These are phyloP conservation scores for Mormyrops boulengeri DNA, from an alignment of 2,797 vertebrate genomes.

Conservation along the genomic window DNA sequence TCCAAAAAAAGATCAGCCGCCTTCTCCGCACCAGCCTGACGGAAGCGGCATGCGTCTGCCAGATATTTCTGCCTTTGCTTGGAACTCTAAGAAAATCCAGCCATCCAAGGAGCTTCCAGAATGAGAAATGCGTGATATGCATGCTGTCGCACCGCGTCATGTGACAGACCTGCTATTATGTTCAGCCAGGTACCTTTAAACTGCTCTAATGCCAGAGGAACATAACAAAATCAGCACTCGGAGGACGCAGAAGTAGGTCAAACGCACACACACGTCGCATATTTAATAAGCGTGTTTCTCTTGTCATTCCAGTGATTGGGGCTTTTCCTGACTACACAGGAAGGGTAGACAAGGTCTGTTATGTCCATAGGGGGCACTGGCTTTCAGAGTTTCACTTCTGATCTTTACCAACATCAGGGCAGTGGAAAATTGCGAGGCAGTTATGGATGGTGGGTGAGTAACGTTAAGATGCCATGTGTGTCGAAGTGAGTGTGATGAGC, in stretches of 20 bases:
- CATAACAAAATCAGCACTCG: neutral
- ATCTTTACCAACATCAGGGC: neutral
- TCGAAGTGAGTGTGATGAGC: neutral
- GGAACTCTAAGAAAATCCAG: neutral
- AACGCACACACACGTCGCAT: neutral
- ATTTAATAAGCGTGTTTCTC: neutral
- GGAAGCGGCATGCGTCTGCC: neutral
- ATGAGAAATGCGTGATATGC: neutral
- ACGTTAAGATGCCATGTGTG: neutral
- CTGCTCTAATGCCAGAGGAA: neutral
- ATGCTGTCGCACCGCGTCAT: neutral
- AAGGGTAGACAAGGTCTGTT: conserved; percentile 18
- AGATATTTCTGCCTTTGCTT: neutral
- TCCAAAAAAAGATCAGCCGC: neutral
- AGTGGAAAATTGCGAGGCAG: neutral
- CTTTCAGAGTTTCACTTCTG: conserved; percentile 32
- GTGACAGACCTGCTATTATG: neutral
- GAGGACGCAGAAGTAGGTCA: neutral
- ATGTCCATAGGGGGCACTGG: conserved; percentile 34
- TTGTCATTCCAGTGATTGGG: neutral
- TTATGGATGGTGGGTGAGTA: neutral
- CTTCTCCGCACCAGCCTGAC: neutral
- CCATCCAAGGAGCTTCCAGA: neutral
- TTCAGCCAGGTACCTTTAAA: neutral
- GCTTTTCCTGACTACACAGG: neutral